Conservation (phyloP, 2,797 vertebrate species). For the Selene dorsalis region DNA sequence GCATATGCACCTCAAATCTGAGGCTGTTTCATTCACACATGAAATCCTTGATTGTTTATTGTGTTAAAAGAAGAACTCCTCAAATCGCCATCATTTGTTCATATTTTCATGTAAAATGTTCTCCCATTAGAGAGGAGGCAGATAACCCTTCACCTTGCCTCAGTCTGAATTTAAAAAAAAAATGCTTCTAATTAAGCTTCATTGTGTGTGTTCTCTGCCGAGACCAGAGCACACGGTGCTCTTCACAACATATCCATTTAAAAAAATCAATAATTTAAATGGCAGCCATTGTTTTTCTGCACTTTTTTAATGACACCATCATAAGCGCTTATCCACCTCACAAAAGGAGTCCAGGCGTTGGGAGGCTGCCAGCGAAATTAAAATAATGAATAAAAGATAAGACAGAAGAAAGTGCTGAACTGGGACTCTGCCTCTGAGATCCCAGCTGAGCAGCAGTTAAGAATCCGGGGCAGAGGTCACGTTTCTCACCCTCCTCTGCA, state of each 20-base stretch:
- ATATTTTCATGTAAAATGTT: constrained; percentile 15
- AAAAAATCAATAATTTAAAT: constrained; percentile 73
- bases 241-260: constrained; percentile 48
- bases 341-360: constrained; percentile 30
- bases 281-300: constrained; percentile 57
- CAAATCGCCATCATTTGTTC: constrained; percentile 19
- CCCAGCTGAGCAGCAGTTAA: constrained; percentile 57
- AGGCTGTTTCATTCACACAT: constrained; percentile 55
- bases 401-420: constrained; percentile 66
- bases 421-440: constrained; percentile 44
- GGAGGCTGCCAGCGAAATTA: constrained; percentile 69
- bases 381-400: constrained; percentile 81
- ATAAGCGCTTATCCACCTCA: constrained; percentile 64
- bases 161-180: background rate
- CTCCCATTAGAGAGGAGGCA: background rate
- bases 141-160: background rate
- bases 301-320: constrained; percentile 65
- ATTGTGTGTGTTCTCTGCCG: background rate
- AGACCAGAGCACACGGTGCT: background rate
- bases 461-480: constrained; percentile 58
- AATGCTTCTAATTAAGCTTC: constrained; percentile 19
- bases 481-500: constrained; percentile 26
- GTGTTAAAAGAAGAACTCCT: constrained; percentile 45
- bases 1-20: constrained; percentile 65
- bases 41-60: constrained; percentile 51